Evolutionary conservation across 2,797 vertebrate species (phyloP).

Genomic region (Sylvilagus floridanus): DNA sequence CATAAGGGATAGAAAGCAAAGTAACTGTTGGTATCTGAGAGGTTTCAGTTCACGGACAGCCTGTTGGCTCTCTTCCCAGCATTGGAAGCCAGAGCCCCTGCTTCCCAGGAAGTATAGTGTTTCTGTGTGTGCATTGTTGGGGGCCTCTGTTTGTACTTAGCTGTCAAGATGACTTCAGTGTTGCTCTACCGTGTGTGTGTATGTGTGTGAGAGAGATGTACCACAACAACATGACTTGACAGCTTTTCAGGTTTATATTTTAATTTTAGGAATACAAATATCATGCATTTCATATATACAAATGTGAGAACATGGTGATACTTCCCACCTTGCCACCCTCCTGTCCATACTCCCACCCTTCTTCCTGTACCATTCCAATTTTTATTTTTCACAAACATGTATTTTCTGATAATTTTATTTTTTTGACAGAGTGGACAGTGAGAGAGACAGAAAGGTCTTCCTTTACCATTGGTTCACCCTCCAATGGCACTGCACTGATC

Average conservation of each 20-base stretch:
- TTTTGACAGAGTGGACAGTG: no score
- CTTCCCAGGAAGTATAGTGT: not conserved
- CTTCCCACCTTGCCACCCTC: no score
- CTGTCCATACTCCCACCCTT: no score
- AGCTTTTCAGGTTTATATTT: slow-evolving; percentile 80
- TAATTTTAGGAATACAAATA: no score
- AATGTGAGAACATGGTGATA: no score
- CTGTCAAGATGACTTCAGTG: slow-evolving; percentile 26
- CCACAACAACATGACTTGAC: slow-evolving; percentile 78
- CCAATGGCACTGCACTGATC: no score
- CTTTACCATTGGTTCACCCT: no score
- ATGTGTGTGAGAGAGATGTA: not conserved
- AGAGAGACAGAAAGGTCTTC: no score
- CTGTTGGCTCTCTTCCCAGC: not conserved
- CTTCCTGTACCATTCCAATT: no score
- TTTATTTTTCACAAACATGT: no score
- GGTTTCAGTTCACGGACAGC: not conserved
- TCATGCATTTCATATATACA: no score
- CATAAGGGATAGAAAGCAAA: not conserved
- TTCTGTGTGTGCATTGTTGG: not conserved
- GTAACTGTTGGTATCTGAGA: not conserved
- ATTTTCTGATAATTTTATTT: no score
- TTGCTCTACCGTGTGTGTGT: not conserved
- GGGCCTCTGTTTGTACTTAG: slow-evolving; percentile 32
- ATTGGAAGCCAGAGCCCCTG: not conserved